phyloP scores from a whole-genome alignment of 2,888 invertebrate species.

The Phanerotoma sp. region DNA sequence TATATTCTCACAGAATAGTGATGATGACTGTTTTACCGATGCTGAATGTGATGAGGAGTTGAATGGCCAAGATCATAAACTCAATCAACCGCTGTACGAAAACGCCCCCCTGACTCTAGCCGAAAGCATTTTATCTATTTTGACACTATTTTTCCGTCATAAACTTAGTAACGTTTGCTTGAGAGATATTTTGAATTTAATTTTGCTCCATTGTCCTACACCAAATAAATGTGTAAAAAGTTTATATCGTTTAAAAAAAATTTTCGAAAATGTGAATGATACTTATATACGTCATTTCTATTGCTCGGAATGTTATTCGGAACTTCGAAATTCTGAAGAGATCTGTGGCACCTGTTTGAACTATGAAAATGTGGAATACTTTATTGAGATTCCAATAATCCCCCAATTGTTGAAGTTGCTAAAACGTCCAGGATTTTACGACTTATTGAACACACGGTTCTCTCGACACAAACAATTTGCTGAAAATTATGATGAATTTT shows the following conservation, averaged over 20 bases:
- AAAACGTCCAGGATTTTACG: slow-evolving; percentile 20
- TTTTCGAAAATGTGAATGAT: slow-evolving; percentile 11
- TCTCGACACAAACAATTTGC: too few relatives aligned
- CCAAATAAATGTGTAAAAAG: slow-evolving; percentile 16
- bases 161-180: slow-evolving; percentile 23
- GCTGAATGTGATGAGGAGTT: too few relatives aligned
- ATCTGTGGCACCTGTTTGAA: slow-evolving; percentile 4
- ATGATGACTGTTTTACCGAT: too few relatives aligned
- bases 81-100: slow-evolving; percentile 10
- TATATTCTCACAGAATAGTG: too few relatives aligned
- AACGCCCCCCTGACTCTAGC: slow-evolving; percentile 25
- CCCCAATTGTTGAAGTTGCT: slow-evolving; percentile 26
- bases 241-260: slow-evolving; percentile 22
- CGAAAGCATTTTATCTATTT: slow-evolving; percentile 25
- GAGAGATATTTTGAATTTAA: slow-evolving; percentile 23
- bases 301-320: slow-evolving; percentile 23
- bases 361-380: slow-evolving; percentile 17
- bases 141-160: slow-evolving; percentile 25
- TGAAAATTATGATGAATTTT: too few relatives aligned
- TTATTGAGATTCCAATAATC: slow-evolving; percentile 28
- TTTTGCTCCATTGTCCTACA: slow-evolving; percentile 19
- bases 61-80: too few relatives aligned
- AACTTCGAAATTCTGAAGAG: too few relatives aligned
- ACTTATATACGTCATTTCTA: slow-evolving; percentile 22
- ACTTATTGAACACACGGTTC: slow-evolving; percentile 13